Percentiles rank a stretch among this genome's conserved stretches.
phyloP scores from a whole-genome alignment of 1,140 invertebrate genomes.

The Orchestia grillus region DNA sequence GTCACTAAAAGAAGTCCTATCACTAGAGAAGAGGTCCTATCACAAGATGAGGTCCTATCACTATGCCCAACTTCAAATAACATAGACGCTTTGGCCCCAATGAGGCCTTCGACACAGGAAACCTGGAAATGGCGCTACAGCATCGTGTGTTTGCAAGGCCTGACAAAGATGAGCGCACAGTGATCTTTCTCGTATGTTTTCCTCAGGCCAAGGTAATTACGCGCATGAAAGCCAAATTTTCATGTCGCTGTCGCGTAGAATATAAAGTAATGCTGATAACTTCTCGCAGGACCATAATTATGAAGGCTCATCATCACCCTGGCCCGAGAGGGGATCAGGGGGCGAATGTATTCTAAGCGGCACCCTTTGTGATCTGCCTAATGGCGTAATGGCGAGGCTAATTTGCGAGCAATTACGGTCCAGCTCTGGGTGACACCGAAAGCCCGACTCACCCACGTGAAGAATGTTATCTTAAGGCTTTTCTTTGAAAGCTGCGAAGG shows the following conservation, averaged over 20 bases:
- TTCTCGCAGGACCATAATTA: neutral
- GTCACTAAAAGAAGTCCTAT: too few species aligned
- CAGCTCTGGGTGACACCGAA: neutral
- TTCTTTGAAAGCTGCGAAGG: neutral
- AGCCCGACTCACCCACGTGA: neutral
- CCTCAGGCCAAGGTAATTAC: neutral
- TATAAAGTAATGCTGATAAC: neutral
- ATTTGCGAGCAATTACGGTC: conserved; percentile 18
- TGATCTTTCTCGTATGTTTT: neutral
- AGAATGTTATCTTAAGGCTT: neutral
- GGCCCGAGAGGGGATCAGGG: neutral
- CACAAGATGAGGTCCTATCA: too few species aligned
- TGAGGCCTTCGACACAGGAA: too few species aligned
- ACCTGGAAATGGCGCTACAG: neutral
- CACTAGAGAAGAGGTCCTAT: too few species aligned
- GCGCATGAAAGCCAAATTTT: neutral
- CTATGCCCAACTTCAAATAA: too few species aligned
- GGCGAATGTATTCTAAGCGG: neutral
- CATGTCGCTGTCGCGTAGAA: neutral
- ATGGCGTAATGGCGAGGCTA: conserved; percentile 23
- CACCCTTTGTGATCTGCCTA: conserved; percentile 12
- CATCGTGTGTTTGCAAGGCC: neutral
- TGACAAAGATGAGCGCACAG: neutral
- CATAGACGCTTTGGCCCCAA: too few species aligned
- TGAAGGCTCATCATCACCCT: conserved; percentile 22